These are phyloP conservation scores for Fabriciana adippe DNA, from an alignment of 2,888 invertebrate genomes.

Conservation along the genomic window DNA sequence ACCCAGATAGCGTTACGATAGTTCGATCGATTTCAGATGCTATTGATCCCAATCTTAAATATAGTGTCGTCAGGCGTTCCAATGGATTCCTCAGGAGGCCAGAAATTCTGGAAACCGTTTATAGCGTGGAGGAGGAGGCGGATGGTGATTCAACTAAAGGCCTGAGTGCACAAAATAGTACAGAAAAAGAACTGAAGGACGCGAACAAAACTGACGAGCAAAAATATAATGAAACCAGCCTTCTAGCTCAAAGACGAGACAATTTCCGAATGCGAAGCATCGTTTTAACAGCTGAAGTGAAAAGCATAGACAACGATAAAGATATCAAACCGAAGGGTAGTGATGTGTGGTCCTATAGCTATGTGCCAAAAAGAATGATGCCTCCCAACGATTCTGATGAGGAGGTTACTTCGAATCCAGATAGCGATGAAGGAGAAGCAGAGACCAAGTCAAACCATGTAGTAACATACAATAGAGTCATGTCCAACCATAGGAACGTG, in stretches of 20 bases:
- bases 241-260: conserved; percentile 74
- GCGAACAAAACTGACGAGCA: conserved; percentile 75
- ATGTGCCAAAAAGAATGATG: conserved; percentile 77
- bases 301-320: conserved; percentile 72
- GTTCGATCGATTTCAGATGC: conserved; percentile 93
- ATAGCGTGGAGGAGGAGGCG: conserved; percentile 92
- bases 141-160: conserved; percentile 84
- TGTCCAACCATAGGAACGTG: conserved; percentile 94
- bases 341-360: conserved; percentile 76
- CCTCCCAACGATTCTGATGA: conserved; percentile 72
- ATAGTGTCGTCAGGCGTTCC: conserved; percentile 86
- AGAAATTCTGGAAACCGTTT: conserved; percentile 91
- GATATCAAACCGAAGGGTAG: conserved; percentile 62
- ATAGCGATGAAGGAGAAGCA: conserved; percentile 70
- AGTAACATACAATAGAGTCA: conserved; percentile 91
- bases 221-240: conserved; percentile 80
- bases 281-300: conserved; percentile 72
- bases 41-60: conserved; percentile 90
- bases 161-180: conserved; percentile 76
- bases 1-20: conserved; percentile 87
- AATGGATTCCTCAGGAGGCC: conserved; percentile 91
- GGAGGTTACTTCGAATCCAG: conserved; percentile 69
- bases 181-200: conserved; percentile 74
- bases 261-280: conserved; percentile 77
- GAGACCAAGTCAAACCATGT: conserved; percentile 81